Evolutionary conservation across 2,113 vertebrate genomes (phyloP), one percentile per base, ranked within the genome.

Genomic region (Indri indri): DNA sequence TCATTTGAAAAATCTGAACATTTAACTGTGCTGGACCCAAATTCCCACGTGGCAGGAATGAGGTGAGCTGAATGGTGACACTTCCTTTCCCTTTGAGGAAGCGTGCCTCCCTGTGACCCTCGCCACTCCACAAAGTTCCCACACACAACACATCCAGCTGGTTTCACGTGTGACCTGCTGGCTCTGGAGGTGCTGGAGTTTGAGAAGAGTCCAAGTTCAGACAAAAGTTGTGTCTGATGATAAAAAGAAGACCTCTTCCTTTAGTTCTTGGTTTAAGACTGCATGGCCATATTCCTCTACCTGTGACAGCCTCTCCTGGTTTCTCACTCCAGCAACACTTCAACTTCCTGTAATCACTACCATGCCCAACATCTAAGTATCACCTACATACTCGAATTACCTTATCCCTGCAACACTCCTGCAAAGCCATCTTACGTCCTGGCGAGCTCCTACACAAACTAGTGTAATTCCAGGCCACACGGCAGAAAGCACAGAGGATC

Each of bases 1-100:
- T 83, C 68, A 13, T 81, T 73, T 83, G n/a, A 92, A 87, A 92
- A 90, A 61, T 59, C 30, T 66, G 9, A 96, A 83, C 16, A 96
- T 68, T n/a, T n/a, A 27, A 27, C 11, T 92, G 89, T n/a, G 27
- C 10, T 86, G 30, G 18, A 71, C 8, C 74, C n/a, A 84, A 91
- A 84, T 40, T 74, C 45, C 83, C 50, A 50, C 0, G 8, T 66
- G 71, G 54, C 40, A 84, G 59, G 76, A 93, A 23, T 12, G 16
- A 16, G 25, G 6, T 61, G 37, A 89, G 30, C 37, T 52, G 16
- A 32, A 14, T 8, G 8, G 30, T 8, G 37, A 81, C 37, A 65
- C 2, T 25, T 52, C 27, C 47, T 54, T 50, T 30, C 16, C 37
- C 90, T 85, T 22, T 23, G 40, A 59, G 9, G 20, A 93, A 77